Conservation (phyloP, 1,140 invertebrate genomes). For the Drosophila simulans region DNA sequence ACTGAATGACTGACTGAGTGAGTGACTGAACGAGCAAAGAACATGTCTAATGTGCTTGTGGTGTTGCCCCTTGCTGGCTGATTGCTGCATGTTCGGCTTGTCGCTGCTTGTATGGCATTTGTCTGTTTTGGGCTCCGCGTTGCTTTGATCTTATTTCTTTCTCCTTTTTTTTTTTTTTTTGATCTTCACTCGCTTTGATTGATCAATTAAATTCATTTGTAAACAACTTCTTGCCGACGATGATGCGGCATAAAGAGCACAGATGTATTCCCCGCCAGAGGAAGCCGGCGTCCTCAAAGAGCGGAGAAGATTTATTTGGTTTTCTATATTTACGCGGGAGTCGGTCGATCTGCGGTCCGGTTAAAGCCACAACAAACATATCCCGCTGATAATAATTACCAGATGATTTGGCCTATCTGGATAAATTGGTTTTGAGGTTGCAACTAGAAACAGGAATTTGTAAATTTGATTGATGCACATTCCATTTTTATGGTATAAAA, state of each 20-base stretch:
- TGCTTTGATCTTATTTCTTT: slow-evolving; percentile 74
- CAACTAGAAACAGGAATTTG: slow-evolving; percentile 3
- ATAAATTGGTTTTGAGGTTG: slow-evolving; percentile 11
- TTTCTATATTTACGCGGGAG: slow-evolving; percentile 45
- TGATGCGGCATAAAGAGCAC: slow-evolving; percentile 42
- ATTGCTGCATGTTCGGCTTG: slow-evolving; percentile 70
- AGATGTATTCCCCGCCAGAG: slow-evolving; percentile 25
- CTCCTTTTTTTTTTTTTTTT: slow-evolving; percentile 56
- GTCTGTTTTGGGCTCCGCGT: slow-evolving; percentile 72
- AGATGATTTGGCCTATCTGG: slow-evolving; percentile 23
- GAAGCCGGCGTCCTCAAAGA: slow-evolving; percentile 48
- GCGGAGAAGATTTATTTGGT: slow-evolving; percentile 41
- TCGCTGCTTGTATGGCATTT: slow-evolving; percentile 74
- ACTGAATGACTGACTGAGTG: slow-evolving; percentile 21
- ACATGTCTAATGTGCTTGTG: slow-evolving; percentile 69
- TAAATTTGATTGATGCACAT: neutral
- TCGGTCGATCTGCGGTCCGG: slow-evolving; percentile 10
- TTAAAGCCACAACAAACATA: slow-evolving; percentile 33
- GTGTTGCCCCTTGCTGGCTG: slow-evolving; percentile 33
- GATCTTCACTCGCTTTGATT: slow-evolving; percentile 82
- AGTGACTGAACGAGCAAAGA: slow-evolving; percentile 63
- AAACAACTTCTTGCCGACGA: slow-evolving; percentile 67
- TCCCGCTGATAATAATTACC: slow-evolving; percentile 49
- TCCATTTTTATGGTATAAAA: neutral
- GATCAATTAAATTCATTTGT: slow-evolving; percentile 83